These are phyloP conservation scores for Premnoplex brunnescens DNA, from an alignment of 2,797 vertebrate species.

Conservation along the genomic window DNA sequence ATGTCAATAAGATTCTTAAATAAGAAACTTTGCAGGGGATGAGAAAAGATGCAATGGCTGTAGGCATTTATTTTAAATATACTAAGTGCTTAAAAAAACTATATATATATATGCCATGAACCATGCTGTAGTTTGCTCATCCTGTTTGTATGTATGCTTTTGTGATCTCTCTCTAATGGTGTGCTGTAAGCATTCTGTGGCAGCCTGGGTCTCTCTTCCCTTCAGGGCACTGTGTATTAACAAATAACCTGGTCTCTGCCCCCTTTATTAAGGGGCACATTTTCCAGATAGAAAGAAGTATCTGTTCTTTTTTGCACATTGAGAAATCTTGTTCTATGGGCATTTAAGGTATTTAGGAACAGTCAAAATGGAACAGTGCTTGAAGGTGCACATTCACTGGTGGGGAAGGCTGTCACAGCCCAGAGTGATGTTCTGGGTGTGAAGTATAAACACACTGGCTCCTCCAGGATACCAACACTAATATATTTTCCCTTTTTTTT, in stretches of 20 bases:
- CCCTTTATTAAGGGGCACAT: neutral
- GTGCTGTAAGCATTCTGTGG: neutral
- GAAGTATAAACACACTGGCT: neutral
- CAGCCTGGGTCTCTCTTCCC: neutral
- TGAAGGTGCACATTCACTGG: neutral
- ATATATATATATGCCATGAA: neutral
- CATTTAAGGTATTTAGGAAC: neutral
- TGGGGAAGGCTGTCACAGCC: neutral
- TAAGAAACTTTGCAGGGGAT: neutral
- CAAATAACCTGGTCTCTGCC: neutral
- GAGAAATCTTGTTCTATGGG: neutral
- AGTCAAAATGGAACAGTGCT: neutral
- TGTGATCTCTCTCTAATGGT: neutral
- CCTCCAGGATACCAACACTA: conserved; percentile 5
- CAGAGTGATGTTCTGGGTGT: neutral
- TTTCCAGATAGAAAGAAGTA: neutral
- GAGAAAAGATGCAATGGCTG: neutral
- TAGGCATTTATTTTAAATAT: neutral
- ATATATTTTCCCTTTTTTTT: neutral
- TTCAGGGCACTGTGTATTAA: neutral
- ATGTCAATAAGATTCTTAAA: neutral
- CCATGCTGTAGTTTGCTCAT: neutral
- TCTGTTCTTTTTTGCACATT: neutral
- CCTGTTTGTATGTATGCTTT: neutral
- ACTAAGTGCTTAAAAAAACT: neutral